These are phyloP conservation scores for Podargus strigoides DNA, from an alignment of 2,797 vertebrate genomes.

Conservation along the genomic window DNA sequence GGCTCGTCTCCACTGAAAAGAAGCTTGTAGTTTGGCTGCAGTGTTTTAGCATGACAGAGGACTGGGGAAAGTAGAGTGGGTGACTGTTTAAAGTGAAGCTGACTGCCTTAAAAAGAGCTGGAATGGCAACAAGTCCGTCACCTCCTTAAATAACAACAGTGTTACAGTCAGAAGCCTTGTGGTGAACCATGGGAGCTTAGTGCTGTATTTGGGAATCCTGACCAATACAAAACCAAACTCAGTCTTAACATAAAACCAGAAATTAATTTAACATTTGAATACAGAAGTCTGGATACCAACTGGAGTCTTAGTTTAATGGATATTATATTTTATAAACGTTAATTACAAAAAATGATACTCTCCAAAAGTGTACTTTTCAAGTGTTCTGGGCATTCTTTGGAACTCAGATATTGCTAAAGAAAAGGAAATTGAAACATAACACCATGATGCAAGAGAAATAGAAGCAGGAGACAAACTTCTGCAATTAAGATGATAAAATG, in stretches of 20 bases:
- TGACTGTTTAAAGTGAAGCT: neutral
- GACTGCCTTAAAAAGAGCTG: neutral
- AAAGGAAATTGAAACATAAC: neutral
- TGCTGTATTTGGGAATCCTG: neutral
- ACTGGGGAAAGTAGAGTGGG: neutral
- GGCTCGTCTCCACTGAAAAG: neutral
- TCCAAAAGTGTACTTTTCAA: neutral
- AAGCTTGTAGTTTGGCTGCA: neutral
- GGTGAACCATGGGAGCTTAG: neutral
- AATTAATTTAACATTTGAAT: neutral
- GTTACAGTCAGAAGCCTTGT: neutral
- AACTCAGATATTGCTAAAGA: neutral
- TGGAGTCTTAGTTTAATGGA: neutral
- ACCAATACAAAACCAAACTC: neutral
- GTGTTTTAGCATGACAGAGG: neutral
- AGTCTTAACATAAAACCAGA: neutral
- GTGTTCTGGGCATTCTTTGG: neutral
- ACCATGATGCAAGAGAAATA: neutral
- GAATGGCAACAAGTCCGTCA: neutral
- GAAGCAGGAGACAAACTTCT: neutral
- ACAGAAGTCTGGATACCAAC: neutral
- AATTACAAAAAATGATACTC: neutral
- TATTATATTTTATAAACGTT: neutral
- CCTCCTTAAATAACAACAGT: neutral
- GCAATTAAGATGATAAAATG: neutral